Evolutionary conservation across 2,113 vertebrate genomes (phyloP), one percentile per base, ranked within the genome.

Genomic region (Ciconia maguari): DNA sequence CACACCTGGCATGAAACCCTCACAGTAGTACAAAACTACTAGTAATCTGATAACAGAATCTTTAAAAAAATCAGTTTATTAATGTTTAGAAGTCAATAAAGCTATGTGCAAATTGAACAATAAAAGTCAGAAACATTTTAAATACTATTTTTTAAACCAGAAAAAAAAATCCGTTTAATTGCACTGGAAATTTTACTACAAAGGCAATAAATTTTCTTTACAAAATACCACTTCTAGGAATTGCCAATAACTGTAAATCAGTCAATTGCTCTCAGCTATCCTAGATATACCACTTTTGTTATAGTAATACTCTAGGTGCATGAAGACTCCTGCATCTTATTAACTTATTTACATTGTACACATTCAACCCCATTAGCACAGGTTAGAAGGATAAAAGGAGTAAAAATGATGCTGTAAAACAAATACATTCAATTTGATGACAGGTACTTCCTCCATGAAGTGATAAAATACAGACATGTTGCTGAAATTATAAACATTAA

Each of bases 31-130:
- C 48, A 83, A 96, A 96, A 94, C 46, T n/a, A 38, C 62, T 18
- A 95, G 81, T 41, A 54, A 58, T 92, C 78, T 90, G 79, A 74
- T 88, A 93, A 91, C 70, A 48, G 70, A 81, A 92, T 95, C 83
- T 97, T 97, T 97, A 94, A 79, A 97, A 98, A 98, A 97, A 98
- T 98, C 97, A 98, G 98, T 98, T 98, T 98, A 98, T 98, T 98
- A 98, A 98, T 98, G 97, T 97, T 98, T 98, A 98, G 97, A 98
- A 97, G 97, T 98, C 98, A 98, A 98, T 97, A 97, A 98, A 98
- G 97, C 98, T 98, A 98, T 98, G 98, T 98, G 98, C 98, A 98
- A 98, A 98, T 98, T 97, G 93, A 97, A 98, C 93, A 98, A 97
- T 80, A 97, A 72, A 97, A 97, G 97, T 98, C 98, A 98, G 98